A percentile compares a stretch with the other conserved stretches of the same genome.
phyloP scores from a whole-genome alignment of 2,113 vertebrate genomes.

The Lophotis ruficrista region DNA sequence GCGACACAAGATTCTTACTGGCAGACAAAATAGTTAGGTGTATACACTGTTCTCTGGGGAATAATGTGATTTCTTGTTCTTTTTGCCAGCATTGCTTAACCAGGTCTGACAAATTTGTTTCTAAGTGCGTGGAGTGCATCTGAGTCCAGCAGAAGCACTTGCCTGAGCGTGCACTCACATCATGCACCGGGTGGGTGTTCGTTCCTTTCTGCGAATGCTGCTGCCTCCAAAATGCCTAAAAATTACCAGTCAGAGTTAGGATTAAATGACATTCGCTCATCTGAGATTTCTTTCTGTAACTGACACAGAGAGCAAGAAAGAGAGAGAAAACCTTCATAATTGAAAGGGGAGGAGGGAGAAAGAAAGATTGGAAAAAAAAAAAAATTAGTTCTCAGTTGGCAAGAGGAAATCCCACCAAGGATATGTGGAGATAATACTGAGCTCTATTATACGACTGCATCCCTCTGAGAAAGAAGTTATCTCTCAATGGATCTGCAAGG shows the following conservation, averaged over 20 bases:
- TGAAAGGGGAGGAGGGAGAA: background rate
- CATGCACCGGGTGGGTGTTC: background rate
- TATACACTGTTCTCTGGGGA: background rate
- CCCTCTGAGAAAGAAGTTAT: conserved; percentile 37
- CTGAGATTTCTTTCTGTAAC: background rate
- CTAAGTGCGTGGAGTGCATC: background rate
- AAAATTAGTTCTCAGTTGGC: background rate
- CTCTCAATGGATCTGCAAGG: conserved; percentile 31
- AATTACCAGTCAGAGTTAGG: background rate
- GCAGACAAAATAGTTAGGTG: conserved; percentile 42
- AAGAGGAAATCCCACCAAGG: conserved; percentile 9
- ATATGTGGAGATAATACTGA: conserved; percentile 10
- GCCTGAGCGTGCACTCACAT: background rate
- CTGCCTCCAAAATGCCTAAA: background rate
- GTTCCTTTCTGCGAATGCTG: background rate
- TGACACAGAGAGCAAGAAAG: background rate
- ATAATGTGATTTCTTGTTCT: background rate
- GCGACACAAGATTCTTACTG: conserved; percentile 53
- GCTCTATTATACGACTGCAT: background rate
- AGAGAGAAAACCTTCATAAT: conserved; percentile 11
- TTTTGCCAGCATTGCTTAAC: conserved; percentile 4
- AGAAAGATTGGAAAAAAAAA: background rate
- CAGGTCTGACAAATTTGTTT: conserved; percentile 16
- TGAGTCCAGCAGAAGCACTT: background rate
- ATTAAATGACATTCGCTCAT: background rate